Evolutionary conservation across 1,140 invertebrate species (phyloP), one percentile per base, ranked within the genome.

Genomic region (Ceratina japonica): DNA sequence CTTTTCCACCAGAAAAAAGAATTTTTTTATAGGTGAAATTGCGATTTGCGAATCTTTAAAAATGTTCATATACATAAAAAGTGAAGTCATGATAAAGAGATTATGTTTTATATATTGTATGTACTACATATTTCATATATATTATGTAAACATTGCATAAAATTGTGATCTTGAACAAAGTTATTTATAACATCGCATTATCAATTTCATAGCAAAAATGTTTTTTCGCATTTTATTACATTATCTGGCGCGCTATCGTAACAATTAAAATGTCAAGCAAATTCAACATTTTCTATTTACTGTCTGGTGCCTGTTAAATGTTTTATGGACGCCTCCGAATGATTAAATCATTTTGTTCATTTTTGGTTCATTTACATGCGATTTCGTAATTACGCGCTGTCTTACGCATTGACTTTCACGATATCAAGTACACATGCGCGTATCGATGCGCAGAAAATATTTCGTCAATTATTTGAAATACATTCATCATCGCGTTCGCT

Each of bases 261-360:
- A 18, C 31, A 22, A 44, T 68, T 75, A 80, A 80, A 75, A 80
- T 62, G 56, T 68, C 20, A 52, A 0, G 37, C 22, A 31, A 24
- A 20, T 75, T 49, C 68, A 66, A 51, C 31, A n/a, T 66, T 18
- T 74, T 51, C 37, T 66, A 63, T 88, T 88, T 88, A 63, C 80
- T 80, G 80, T 88, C 87, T 86, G 82, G 84, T 87, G 82, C 84
- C 80, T 79, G 20, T 27, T 64, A 71, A 52, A 63, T 68, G 24
- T 10, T 79, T 59, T 52, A 66, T 37, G 44, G 10, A 66, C 52
- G 15, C 13, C 27, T 70, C 15, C 4, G 13, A 24, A 18, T 18
- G 7, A 62, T 13, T 16, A 62, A 49, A 24, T 64, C 16, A 51
- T 24, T 58, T n/a, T n/a, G n/a, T n/a, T n/a, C n/a, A n/a, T n/a